These are phyloP conservation scores for Aspidiotus destructor DNA, from an alignment of 2,888 invertebrate genomes.

Conservation along the genomic window DNA sequence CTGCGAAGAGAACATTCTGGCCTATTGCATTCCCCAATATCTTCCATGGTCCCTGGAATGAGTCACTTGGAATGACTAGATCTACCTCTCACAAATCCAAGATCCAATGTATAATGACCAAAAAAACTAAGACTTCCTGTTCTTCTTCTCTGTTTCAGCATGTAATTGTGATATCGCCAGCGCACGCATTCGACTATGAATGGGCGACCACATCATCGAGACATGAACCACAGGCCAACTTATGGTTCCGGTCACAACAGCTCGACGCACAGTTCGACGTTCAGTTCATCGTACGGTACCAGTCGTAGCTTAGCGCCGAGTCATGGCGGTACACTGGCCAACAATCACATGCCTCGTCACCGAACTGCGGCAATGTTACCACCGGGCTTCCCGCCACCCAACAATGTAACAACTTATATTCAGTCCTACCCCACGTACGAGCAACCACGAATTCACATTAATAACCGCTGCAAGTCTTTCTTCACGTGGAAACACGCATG, in stretches of 20 bases:
- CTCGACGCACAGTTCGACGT: conserved; percentile 25
- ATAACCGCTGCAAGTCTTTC: conserved; percentile 23
- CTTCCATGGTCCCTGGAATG: no score
- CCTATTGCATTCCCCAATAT: no score
- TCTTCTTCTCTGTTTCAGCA: not conserved
- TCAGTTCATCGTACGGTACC: conserved; percentile 23
- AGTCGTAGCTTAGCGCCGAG: conserved; percentile 14
- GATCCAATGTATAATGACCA: no score
- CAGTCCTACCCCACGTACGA: conserved; percentile 29
- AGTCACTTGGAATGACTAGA: no score
- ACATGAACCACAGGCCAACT: conserved; percentile 26
- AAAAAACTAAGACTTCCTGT: no score
- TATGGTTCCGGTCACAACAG: conserved; percentile 24
- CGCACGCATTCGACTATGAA: conserved; percentile 7
- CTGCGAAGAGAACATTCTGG: no score
- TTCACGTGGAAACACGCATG: conserved; percentile 29
- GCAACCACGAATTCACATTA: conserved; percentile 25
- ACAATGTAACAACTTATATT: conserved; percentile 16
- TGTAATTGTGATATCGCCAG: not conserved
- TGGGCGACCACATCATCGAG: conserved; percentile 28
- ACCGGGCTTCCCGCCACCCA: conserved; percentile 19
- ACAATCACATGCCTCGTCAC: conserved; percentile 18
- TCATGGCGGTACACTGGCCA: conserved; percentile 18
- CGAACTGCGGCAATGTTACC: conserved; percentile 27
- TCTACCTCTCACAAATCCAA: no score